Evolutionary conservation across 2,888 invertebrate genomes (phyloP).

Genomic region (Diaphora mendica): DNA sequence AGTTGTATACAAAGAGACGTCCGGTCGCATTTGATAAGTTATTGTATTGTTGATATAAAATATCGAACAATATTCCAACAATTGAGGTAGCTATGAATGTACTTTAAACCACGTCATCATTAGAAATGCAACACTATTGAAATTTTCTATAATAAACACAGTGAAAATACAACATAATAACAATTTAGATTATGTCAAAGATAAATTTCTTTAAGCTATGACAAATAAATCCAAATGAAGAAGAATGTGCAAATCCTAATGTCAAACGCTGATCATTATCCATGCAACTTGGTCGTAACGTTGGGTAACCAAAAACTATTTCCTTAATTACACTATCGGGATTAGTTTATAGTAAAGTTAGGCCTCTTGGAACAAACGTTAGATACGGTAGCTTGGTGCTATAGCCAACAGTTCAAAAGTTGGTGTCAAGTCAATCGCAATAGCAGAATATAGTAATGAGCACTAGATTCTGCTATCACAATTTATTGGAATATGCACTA

Average conservation of each 20-base stretch:
- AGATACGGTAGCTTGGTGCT: neutral
- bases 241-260: neutral
- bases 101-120: neutral
- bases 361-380: neutral
- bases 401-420: neutral
- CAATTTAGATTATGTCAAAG: neutral
- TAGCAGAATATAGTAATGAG: neutral
- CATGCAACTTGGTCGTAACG: neutral
- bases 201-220: neutral
- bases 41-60: constrained; percentile 4
- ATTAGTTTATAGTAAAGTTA: neutral
- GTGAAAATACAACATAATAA: neutral
- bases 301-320: neutral
- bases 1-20: constrained; percentile 37
- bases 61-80: constrained; percentile 18
- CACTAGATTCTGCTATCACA: neutral
- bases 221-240: neutral
- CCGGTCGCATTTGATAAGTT: constrained; percentile 30
- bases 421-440: neutral
- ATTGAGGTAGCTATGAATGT: constrained; percentile 10
- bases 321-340: neutral
- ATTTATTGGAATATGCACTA: neutral
- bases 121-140: neutral
- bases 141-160: neutral
- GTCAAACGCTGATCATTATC: neutral